These are phyloP conservation scores for Nemurella pictetii DNA, from an alignment of 2,888 invertebrate genomes.

Conservation along the genomic window DNA sequence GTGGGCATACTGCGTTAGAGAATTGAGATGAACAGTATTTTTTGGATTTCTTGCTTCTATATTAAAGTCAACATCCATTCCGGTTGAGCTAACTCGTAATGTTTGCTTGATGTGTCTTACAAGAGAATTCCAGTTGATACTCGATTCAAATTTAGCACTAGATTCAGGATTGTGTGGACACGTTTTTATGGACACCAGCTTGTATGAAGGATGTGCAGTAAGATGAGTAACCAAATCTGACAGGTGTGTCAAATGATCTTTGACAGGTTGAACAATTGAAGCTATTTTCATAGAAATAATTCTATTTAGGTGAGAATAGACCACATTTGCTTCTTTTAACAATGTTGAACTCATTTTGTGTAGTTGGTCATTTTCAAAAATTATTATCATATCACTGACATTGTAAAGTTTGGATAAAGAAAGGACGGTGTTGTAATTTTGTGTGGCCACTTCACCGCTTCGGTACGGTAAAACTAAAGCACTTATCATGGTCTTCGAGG, in stretches of 20 bases:
- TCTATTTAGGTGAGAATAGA: constrained; percentile 54
- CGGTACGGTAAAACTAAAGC: constrained; percentile 55
- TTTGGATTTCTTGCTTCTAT: constrained; percentile 42
- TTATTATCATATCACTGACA: constrained; percentile 51
- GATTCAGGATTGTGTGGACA: constrained; percentile 50
- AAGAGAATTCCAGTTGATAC: constrained; percentile 51
- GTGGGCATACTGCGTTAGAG: constrained; percentile 39
- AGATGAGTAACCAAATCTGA: constrained; percentile 49
- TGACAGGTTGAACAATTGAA: constrained; percentile 54
- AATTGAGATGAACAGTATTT: constrained; percentile 18
- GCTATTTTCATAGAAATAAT: constrained; percentile 55
- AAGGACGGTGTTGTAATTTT: constrained; percentile 58
- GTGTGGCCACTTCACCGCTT: constrained; percentile 57
- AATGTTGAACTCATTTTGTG: constrained; percentile 51
- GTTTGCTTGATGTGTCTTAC: constrained; percentile 49
- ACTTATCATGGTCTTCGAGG: constrained; percentile 53
- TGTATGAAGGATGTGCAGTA: constrained; percentile 55
- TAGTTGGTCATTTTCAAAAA: constrained; percentile 57
- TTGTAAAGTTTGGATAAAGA: constrained; percentile 55
- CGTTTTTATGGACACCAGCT: constrained; percentile 54
- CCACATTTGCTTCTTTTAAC: constrained; percentile 48
- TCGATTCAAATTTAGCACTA: constrained; percentile 49
- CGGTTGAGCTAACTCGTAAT: constrained; percentile 44
- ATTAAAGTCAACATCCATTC: constrained; percentile 43
- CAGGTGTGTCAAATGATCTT: constrained; percentile 38